Evolutionary conservation across 2,888 invertebrate genomes (phyloP).

Genomic region (Microplitis manilae): DNA sequence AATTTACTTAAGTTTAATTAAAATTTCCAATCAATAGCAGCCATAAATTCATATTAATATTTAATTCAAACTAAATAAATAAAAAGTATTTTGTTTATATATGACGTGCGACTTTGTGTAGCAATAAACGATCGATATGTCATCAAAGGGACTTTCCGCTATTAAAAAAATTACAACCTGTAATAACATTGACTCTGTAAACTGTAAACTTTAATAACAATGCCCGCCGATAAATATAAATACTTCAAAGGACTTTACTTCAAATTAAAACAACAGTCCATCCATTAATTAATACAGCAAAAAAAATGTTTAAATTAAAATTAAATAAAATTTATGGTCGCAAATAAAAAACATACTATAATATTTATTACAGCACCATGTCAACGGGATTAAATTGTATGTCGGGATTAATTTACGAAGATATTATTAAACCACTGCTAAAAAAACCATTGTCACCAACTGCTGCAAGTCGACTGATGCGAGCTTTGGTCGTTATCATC

Average conservation of each 20-base stretch:
- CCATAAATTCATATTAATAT: neutral
- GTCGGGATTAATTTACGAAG: constrained; percentile 86
- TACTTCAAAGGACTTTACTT: neutral
- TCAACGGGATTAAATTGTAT: constrained; percentile 87
- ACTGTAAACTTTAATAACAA: neutral
- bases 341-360: neutral
- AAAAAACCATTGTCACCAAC: constrained; percentile 78
- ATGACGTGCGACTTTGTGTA: neutral
- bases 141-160: neutral
- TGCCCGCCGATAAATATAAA: neutral
- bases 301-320: neutral
- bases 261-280: neutral
- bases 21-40: no score
- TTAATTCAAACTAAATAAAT: neutral
- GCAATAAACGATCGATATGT: neutral
- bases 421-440: constrained; percentile 81
- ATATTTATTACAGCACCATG: constrained; percentile 76
- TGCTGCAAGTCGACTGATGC: constrained; percentile 80
- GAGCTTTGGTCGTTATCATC: constrained; percentile 78
- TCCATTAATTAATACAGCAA: neutral
- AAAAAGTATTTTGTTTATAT: neutral
- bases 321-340: neutral
- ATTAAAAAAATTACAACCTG: neutral
- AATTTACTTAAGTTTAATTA: neutral
- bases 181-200: neutral